phyloP scores from a whole-genome alignment of 2,113 vertebrate genomes.

The Myrmophylax atrothorax region DNA sequence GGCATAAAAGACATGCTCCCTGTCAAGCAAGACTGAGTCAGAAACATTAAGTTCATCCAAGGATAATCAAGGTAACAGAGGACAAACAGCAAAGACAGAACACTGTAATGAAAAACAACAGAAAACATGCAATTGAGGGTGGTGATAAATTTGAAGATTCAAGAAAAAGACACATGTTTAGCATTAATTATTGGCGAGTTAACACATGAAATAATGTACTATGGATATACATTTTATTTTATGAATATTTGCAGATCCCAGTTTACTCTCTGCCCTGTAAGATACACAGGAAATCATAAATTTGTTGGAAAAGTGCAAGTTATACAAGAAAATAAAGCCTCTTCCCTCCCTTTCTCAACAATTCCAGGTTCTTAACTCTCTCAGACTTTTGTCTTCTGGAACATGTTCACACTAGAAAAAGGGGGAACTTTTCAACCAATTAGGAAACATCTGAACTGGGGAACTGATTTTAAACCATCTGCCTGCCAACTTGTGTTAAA shows the following conservation, averaged over 20 bases:
- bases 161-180: not conserved
- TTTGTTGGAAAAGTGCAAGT: not conserved
- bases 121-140: not conserved
- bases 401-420: not conserved
- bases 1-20: not conserved
- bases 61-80: not conserved
- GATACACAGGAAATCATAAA: not conserved
- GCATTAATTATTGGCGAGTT: not conserved
- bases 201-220: not conserved
- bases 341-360: not conserved
- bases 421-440: not conserved
- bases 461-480: not conserved
- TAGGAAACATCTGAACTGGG: not conserved
- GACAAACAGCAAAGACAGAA: not conserved
- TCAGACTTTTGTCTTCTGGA: not conserved
- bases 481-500: not conserved
- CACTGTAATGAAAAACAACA: not conserved
- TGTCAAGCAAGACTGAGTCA: not conserved
- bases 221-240: not conserved
- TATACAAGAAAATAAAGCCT: not conserved
- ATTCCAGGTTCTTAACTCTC: not conserved
- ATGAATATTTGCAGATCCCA: not conserved
- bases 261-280: not conserved
- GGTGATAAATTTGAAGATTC: not conserved
- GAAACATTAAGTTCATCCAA: not conserved